phyloP scores from a whole-genome alignment of 2,888 invertebrate species.

The Tetranychus piercei region DNA sequence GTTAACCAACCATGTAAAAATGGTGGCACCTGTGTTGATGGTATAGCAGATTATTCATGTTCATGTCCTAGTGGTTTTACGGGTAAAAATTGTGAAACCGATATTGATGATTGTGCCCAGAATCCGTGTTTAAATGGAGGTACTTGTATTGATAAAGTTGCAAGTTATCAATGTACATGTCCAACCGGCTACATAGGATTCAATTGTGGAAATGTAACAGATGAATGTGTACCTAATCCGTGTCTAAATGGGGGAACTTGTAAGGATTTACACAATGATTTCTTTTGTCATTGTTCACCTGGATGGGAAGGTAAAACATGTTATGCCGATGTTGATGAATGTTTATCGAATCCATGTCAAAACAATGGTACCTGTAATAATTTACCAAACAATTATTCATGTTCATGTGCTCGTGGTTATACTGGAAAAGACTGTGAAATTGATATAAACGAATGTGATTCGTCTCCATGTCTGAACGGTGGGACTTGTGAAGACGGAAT shows the following conservation, averaged over 20 bases:
- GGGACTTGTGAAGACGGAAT: background rate
- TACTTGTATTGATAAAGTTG: constrained; percentile 57
- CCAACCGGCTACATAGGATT: constrained; percentile 19
- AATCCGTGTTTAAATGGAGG: constrained; percentile 52
- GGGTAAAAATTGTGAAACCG: constrained; percentile 32
- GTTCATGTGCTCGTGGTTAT: constrained; percentile 31
- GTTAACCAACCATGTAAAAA: constrained; percentile 58
- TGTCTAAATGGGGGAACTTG: constrained; percentile 44
- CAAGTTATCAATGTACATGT: constrained; percentile 35
- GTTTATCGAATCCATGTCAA: constrained; percentile 39
- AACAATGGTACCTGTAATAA: constrained; percentile 33
- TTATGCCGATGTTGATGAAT: constrained; percentile 65
- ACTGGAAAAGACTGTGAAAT: constrained; percentile 31
- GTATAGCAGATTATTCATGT: constrained; percentile 70
- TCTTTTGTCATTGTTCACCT: constrained; percentile 27
- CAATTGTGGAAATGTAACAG: constrained; percentile 17
- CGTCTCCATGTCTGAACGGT: background rate
- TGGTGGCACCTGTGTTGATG: constrained; percentile 67
- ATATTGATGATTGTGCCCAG: constrained; percentile 58
- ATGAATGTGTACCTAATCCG: constrained; percentile 13
- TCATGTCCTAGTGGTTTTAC: constrained; percentile 45
- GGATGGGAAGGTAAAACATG: constrained; percentile 51
- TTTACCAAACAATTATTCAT: constrained; percentile 29
- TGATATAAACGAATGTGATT: background rate
- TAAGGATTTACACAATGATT: constrained; percentile 40